Evolutionary conservation across 2,113 vertebrate genomes (phyloP).

Genomic region (Paraplagusia blochii): DNA sequence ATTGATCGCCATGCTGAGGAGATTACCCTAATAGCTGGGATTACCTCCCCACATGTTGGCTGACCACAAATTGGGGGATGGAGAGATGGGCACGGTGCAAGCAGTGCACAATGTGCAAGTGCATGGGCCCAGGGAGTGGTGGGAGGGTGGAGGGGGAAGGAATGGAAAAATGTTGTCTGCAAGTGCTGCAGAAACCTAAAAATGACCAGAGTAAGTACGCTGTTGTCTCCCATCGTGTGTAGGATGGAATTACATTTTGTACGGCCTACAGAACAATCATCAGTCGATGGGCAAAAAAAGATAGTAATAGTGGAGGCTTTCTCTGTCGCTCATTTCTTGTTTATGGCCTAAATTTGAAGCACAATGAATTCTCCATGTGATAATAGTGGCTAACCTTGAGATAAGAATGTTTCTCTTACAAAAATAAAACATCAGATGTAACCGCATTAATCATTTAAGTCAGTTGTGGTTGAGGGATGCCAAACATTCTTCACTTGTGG

Average conservation of each 20-base stretch:
- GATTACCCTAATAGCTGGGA: constrained; percentile 82
- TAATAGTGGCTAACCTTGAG: not conserved
- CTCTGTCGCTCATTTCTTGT: not conserved
- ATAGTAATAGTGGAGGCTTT: too few species aligned
- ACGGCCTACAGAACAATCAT: constrained; percentile 11
- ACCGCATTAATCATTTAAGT: not conserved
- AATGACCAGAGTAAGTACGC: not conserved
- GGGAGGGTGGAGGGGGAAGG: constrained; percentile 32
- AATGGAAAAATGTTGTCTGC: constrained; percentile 39
- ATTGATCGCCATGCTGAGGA: constrained; percentile 79
- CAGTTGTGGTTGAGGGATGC: not conserved
- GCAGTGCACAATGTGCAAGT: constrained; percentile 64
- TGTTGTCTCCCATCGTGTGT: not conserved
- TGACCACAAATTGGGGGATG: constrained; percentile 54
- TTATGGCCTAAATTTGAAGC: not conserved
- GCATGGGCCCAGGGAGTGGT: constrained; percentile 20
- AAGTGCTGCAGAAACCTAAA: not conserved
- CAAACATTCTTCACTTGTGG: not conserved
- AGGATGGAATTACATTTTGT: constrained; percentile 24
- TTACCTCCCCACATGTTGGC: constrained; percentile 79
- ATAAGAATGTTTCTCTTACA: not conserved
- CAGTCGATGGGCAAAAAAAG: too few species aligned
- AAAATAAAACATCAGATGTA: too few species aligned
- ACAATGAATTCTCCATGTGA: not conserved
- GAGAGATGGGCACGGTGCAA: constrained; percentile 42